phyloP scores from a whole-genome alignment of 2,113 vertebrate genomes.

The Todiramphus chloris region DNA sequence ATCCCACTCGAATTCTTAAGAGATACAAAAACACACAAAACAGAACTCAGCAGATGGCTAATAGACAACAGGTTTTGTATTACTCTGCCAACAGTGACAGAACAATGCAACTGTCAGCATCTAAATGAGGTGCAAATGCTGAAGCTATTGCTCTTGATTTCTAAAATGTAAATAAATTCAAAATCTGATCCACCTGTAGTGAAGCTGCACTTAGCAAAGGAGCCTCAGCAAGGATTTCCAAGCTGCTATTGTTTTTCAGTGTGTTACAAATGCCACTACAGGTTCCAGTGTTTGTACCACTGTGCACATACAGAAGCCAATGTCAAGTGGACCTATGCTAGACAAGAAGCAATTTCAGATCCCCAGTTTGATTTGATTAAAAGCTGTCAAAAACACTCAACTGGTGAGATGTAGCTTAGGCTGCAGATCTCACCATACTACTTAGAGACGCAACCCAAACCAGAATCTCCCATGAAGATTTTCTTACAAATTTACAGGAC shows the following conservation, averaged over 20 bases:
- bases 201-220: not conserved
- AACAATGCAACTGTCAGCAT: not conserved
- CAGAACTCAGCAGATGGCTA: not conserved
- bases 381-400: not conserved
- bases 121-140: not conserved
- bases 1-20: conserved; percentile 91
- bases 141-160: not conserved
- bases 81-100: not conserved
- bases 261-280: not conserved
- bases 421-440: not conserved
- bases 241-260: not conserved
- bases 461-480: not conserved
- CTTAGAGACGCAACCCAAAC: not conserved
- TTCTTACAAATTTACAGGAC: not conserved
- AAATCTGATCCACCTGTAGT: not conserved
- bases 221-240: not conserved
- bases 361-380: not conserved
- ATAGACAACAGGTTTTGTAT: not conserved
- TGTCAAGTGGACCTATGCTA: not conserved
- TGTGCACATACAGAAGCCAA: not conserved
- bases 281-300: not conserved
- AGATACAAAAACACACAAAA: conserved; percentile 43
- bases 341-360: not conserved
- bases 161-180: not conserved
- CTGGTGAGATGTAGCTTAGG: not conserved